Conservation (phyloP, 2,888 invertebrate species). For the Netelia fuscicornis region DNA sequence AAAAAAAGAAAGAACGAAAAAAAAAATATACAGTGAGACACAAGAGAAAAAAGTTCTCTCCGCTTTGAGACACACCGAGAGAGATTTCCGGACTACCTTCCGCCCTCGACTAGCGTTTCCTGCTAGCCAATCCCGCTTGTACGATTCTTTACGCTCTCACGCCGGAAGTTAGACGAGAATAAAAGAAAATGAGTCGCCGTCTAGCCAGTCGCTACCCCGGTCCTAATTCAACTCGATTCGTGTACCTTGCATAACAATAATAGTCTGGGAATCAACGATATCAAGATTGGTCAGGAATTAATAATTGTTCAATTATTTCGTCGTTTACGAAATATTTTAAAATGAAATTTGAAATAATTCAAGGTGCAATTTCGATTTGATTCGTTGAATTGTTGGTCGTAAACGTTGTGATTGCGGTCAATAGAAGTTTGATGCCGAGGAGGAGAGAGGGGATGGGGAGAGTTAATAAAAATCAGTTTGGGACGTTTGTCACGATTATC, state of each 20-base stretch:
- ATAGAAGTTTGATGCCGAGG: slow-evolving; percentile 22
- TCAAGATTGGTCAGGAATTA: slow-evolving; percentile 20
- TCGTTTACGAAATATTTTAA: neutral
- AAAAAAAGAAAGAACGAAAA: slow-evolving; percentile 5
- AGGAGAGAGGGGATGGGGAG: slow-evolving; percentile 2
- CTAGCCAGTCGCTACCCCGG: slow-evolving; percentile 24
- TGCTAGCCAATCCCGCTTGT: slow-evolving; percentile 39
- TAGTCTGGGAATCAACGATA: slow-evolving; percentile 29
- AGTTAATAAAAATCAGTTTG: slow-evolving; percentile 64
- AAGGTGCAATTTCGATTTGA: neutral
- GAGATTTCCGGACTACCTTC: slow-evolving; percentile 67
- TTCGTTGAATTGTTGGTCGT: slow-evolving; percentile 45
- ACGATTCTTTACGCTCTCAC: slow-evolving; percentile 30
- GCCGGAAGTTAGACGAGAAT: slow-evolving; percentile 56
- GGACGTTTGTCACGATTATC: slow-evolving; percentile 61
- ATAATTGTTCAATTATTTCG: no score
- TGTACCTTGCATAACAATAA: slow-evolving; percentile 4
- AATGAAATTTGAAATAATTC: neutral
- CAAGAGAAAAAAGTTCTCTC: slow-evolving; percentile 6
- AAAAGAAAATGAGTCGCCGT: slow-evolving; percentile 55
- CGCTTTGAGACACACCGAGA: slow-evolving; percentile 53
- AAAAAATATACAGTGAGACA: slow-evolving; percentile 20
- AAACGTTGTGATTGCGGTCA: slow-evolving; percentile 30
- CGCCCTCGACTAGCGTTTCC: slow-evolving; percentile 57
- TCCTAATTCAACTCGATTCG: slow-evolving; percentile 31